Conservation (phyloP, 2,797 vertebrate genomes). For the Sciurus vulgaris region DNA sequence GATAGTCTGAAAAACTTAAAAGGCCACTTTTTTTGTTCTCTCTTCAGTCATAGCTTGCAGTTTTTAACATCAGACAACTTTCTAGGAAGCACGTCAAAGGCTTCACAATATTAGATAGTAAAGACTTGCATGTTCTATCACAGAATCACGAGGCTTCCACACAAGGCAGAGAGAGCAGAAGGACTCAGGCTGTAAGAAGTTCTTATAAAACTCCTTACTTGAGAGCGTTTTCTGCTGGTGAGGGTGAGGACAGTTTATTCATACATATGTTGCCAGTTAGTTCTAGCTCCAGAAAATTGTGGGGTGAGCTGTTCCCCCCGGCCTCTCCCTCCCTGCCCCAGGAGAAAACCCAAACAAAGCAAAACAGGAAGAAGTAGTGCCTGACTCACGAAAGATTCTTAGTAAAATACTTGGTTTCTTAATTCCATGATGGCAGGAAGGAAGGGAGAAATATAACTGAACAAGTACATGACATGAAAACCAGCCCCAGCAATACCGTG, state of each 20-base stretch:
- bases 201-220: conserved; percentile 26
- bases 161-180: background rate
- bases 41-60: background rate
- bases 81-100: conserved; percentile 4
- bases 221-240: background rate
- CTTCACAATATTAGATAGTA: background rate
- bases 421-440: background rate
- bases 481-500: background rate
- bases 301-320: background rate
- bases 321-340: background rate
- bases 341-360: background rate
- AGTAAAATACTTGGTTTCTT: background rate
- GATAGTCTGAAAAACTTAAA: background rate
- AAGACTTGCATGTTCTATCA: background rate
- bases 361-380: background rate
- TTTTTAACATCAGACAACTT: background rate
- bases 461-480: background rate
- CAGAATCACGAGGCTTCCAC: background rate
- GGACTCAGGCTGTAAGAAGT: background rate
- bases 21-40: background rate
- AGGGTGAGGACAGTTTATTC: background rate
- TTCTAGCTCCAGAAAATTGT: background rate
- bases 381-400: background rate
- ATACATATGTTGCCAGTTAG: background rate
- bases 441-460: background rate